phyloP scores from a whole-genome alignment of 2,113 vertebrate species.

The Miniopterus natalensis region DNA sequence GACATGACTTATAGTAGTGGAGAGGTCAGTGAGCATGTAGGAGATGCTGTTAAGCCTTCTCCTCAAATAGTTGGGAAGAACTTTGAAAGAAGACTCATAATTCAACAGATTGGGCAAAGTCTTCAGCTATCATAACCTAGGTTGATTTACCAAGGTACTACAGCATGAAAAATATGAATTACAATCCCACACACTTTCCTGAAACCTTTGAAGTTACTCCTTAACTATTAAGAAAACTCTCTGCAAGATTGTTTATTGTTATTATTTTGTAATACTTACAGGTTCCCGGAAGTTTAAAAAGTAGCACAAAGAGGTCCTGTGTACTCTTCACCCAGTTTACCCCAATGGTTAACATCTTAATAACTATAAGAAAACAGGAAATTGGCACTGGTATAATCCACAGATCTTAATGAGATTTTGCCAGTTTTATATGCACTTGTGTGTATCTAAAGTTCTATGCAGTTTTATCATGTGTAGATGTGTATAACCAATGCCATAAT shows the following conservation, averaged over 20 bases:
- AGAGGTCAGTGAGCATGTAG: neutral
- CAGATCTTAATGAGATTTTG: neutral
- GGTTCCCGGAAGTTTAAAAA: slow-evolving; percentile 17
- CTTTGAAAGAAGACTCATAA: neutral
- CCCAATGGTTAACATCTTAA: neutral
- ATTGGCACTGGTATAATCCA: neutral
- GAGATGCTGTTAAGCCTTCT: neutral
- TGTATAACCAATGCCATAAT: neutral
- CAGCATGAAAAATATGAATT: slow-evolving; percentile 25
- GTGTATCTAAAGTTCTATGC: neutral
- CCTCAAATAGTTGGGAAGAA: neutral
- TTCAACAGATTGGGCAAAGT: neutral
- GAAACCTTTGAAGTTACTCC: slow-evolving; percentile 45
- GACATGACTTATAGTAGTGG: neutral
- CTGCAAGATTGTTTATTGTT: neutral
- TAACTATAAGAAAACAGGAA: slow-evolving; percentile 34
- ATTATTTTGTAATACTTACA: slow-evolving; percentile 56
- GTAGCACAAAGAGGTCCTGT: neutral
- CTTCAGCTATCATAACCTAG: neutral
- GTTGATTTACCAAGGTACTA: neutral
- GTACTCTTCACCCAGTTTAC: neutral
- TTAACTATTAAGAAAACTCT: slow-evolving; percentile 10
- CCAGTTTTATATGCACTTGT: neutral
- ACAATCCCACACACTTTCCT: slow-evolving; percentile 20
- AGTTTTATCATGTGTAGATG: neutral